A percentile compares a stretch with the other conserved stretches of the same genome.
Evolutionary conservation across 53 echinoderm and acorn worm genomes (phyloP).

Genomic region (Temnopleurus reevesii): DNA sequence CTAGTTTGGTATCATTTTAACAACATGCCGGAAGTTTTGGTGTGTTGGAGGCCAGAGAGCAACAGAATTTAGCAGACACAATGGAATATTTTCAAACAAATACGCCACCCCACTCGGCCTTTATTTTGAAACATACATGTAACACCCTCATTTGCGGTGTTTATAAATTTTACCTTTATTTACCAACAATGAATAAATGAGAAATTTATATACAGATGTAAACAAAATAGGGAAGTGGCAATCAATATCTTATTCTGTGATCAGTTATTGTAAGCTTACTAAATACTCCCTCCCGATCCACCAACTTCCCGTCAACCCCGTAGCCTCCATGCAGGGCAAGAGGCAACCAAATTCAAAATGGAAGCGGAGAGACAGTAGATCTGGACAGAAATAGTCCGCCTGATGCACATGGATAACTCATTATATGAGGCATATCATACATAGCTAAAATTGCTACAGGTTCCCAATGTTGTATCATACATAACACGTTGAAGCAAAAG

Average conservation of each 20-base stretch:
- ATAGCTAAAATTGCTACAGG: constrained; percentile 23
- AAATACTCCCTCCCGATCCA: too few species aligned
- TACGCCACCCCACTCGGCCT: background rate
- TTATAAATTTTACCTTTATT: background rate
- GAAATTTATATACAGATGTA: too few species aligned
- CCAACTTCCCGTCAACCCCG: background rate
- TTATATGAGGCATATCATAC: constrained; percentile 32
- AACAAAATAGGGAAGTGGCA: too few species aligned
- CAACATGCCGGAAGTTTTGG: constrained; percentile 2
- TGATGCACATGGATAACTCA: constrained; percentile 9
- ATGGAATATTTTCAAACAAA: constrained; percentile 11
- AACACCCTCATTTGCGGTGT: constrained; percentile 24
- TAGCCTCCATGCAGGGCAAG: background rate
- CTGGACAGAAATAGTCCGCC: background rate
- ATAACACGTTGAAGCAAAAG: constrained; percentile 25
- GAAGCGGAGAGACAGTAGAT: background rate
- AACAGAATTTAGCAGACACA: constrained; percentile 3
- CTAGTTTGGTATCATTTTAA: background rate
- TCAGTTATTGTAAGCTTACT: too few species aligned
- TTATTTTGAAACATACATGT: background rate
- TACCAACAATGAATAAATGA: background rate
- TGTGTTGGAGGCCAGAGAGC: background rate
- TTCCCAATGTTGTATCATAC: constrained; percentile 23
- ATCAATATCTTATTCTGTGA: too few species aligned
- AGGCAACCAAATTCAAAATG: background rate